Evolutionary conservation across 2,888 invertebrate species (phyloP), one percentile per base, ranked within the genome.

Genomic region (Buathra laborator): DNA sequence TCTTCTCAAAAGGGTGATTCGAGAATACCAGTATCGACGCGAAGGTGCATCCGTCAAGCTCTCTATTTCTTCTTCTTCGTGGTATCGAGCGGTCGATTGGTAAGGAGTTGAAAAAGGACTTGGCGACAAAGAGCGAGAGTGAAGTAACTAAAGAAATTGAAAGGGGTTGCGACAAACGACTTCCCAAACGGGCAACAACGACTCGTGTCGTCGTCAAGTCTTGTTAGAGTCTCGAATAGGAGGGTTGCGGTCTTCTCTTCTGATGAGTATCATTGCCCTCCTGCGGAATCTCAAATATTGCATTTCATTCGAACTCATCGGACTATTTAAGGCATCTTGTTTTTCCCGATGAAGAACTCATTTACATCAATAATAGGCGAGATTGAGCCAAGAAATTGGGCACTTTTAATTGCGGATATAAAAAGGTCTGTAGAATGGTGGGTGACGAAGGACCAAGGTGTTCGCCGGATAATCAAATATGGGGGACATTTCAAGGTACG

Each of bases 1-100:
- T 87, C 88, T 87, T 89, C 87, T 88, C 88, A 88, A 78, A 88
- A 81, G 89, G 88, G 89, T 90, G 90, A 90, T 88, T 88, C 80
- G 88, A 86, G 88, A 89, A 89, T 88, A 85, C 89, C 85, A 84
- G 75, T 64, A 77, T 79, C 86, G 83, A 68, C 24, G 71, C 46
- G 67, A 7, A 62, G 68, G 9, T 14, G 14, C 70, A 14, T 2
- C 10, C 62, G 75, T 53, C 75, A 46, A 80, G 75, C 64, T 70
- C 83, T 87, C 77, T 37, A 37, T 37, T 75, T 77, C 43, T 81
- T 84, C 43, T 48, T 37, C 59, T 81, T 87, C 86, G 84, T 44
- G 80, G 84, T 86, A 86, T 75, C 68, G 77, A 68, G 62, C 29
- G 24, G 32, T 64, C 46, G 53, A 46, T 72, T 72, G 62, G 66